These are phyloP conservation scores for Hyposoter dolosus DNA, from an alignment of 2,888 invertebrate genomes.

Conservation along the genomic window DNA sequence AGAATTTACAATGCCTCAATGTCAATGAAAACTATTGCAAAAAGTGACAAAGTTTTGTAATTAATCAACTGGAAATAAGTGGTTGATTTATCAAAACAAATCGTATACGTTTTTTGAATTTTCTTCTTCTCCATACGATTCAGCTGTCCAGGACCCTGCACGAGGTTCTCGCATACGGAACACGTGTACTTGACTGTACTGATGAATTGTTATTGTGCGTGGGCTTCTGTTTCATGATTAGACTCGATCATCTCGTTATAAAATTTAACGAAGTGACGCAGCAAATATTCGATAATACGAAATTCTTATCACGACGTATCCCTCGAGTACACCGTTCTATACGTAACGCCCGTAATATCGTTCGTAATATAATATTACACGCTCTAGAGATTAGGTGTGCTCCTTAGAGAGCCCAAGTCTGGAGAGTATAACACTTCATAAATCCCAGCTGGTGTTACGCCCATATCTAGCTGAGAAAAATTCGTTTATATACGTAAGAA, in stretches of 20 bases:
- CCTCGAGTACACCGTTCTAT: conserved; percentile 7
- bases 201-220: not conserved
- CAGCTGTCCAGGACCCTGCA: not conserved
- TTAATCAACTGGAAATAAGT: not conserved
- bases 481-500: not conserved
- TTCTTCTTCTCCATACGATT: not conserved
- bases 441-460: conserved; percentile 55
- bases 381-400: conserved; percentile 27
- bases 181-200: not conserved
- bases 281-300: conserved; percentile 49
- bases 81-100: not conserved
- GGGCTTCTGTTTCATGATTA: conserved; percentile 20
- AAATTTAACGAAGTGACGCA: conserved; percentile 39
- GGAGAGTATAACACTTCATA: conserved; percentile 58
- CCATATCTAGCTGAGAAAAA: conserved; percentile 27
- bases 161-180: not conserved
- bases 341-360: conserved; percentile 8
- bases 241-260: conserved; percentile 5
- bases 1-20: no score
- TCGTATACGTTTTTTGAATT: not conserved
- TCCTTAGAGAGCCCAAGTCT: conserved; percentile 40
- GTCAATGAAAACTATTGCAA: no score
- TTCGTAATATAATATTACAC: conserved; percentile 38
- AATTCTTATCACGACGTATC: conserved; percentile 51
- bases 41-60: no score